phyloP scores from a whole-genome alignment of 2,888 invertebrate species.

The Lutraria lutraria region DNA sequence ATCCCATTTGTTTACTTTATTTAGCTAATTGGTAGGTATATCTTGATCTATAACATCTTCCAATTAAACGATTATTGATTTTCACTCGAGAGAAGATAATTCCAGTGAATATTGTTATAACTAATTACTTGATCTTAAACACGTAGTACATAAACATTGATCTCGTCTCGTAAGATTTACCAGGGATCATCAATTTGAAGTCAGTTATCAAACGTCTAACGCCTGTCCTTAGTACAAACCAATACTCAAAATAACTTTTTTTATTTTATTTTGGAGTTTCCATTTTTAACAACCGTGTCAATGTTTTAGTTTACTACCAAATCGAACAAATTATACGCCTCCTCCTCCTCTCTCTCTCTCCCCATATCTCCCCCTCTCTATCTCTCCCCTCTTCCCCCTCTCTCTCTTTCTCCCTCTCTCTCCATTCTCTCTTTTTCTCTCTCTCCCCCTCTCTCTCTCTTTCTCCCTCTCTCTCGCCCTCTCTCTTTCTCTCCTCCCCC shows the following conservation, averaged over 20 bases:
- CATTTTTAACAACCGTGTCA: too few species aligned
- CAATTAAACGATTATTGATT: slow-evolving; percentile 19
- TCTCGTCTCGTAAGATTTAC: not conserved
- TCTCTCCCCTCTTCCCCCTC: not conserved
- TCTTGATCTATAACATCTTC: not conserved
- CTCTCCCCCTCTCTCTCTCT: not conserved
- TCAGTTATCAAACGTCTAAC: not conserved
- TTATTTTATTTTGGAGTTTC: not conserved
- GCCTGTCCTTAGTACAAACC: not conserved
- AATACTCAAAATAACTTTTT: not conserved
- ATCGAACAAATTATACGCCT: not conserved
- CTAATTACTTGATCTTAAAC: not conserved
- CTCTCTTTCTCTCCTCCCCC: too few species aligned
- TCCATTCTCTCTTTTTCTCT: not conserved
- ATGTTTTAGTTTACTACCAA: too few species aligned
- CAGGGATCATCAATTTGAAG: not conserved
- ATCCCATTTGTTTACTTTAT: not conserved
- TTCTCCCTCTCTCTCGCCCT: not conserved
- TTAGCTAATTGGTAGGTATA: not conserved
- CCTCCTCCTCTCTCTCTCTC: not conserved
- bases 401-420: not conserved
- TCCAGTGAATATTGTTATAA: not conserved
- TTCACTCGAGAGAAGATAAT: not conserved
- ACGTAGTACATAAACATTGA: not conserved
- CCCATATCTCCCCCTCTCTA: not conserved